Evolutionary conservation across 2,797 vertebrate genomes (phyloP).

Genomic region (Eulemur albifrons): DNA sequence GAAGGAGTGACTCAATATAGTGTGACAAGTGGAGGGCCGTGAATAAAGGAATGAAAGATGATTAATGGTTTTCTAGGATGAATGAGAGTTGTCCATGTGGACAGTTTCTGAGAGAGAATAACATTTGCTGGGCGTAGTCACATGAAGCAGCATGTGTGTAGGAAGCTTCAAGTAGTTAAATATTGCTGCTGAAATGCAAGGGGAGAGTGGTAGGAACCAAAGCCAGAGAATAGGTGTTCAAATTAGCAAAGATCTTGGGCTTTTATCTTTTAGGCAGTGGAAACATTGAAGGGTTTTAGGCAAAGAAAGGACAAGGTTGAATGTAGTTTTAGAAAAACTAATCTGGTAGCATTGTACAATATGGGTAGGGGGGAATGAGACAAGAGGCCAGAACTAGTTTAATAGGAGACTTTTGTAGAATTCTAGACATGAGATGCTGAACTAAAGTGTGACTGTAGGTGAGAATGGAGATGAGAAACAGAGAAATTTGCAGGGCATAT

Average conservation of each 20-base stretch:
- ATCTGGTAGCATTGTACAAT: neutral
- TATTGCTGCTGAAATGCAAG: neutral
- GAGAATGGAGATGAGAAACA: neutral
- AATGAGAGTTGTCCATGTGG: neutral
- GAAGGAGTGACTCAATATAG: neutral
- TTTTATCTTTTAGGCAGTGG: neutral
- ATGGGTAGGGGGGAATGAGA: neutral
- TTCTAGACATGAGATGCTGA: neutral
- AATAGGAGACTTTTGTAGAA: neutral
- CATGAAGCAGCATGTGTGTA: neutral
- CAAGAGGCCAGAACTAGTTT: neutral
- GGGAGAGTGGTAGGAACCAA: neutral
- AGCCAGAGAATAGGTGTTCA: neutral
- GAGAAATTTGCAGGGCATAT: neutral
- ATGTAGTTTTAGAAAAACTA: constrained; percentile 20
- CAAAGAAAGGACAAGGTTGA: neutral
- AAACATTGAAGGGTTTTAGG: neutral
- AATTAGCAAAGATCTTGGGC: neutral
- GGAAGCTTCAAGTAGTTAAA: neutral
- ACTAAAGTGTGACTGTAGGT: neutral
- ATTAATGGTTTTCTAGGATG: neutral
- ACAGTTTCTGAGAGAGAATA: neutral
- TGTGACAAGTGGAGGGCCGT: neutral
- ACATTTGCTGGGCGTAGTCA: neutral
- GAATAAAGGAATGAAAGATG: neutral